Percentiles rank a stretch among this genome's conserved stretches.
phyloP scores from a whole-genome alignment of 2,888 invertebrate species.

The Trilocha varians region DNA sequence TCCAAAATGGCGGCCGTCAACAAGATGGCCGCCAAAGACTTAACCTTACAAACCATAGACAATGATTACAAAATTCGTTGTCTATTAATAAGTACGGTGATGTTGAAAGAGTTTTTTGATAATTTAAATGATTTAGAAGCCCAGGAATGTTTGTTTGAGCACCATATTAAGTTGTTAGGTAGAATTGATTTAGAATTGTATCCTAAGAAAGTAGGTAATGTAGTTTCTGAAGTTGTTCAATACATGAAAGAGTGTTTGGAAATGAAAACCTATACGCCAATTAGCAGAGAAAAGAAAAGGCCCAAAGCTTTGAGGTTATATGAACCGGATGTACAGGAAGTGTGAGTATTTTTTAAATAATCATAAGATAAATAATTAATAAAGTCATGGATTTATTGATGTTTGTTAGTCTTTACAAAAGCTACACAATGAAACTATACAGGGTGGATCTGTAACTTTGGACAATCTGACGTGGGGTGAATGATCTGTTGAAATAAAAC shows the following conservation, averaged over 20 bases:
- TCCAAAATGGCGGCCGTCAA: slow-evolving; percentile 38
- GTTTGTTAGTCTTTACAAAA: too few species aligned
- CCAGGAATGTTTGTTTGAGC: slow-evolving; percentile 63
- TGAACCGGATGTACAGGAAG: slow-evolving; percentile 88
- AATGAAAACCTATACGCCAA: slow-evolving; percentile 70
- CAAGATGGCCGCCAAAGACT: slow-evolving; percentile 73
- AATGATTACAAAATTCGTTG: slow-evolving; percentile 78
- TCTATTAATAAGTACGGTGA: slow-evolving; percentile 66
- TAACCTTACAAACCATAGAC: slow-evolving; percentile 63
- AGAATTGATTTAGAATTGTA: slow-evolving; percentile 74
- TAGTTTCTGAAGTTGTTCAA: slow-evolving; percentile 50
- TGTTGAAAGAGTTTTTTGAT: slow-evolving; percentile 74
- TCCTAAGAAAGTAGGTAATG: slow-evolving; percentile 69
- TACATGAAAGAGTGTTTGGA: slow-evolving; percentile 65
- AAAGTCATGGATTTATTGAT: too few species aligned
- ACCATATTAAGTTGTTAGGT: slow-evolving; percentile 70
- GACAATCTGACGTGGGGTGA: too few species aligned
- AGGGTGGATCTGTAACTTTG: too few species aligned
- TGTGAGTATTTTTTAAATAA: too few species aligned
- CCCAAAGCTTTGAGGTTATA: slow-evolving; percentile 87
- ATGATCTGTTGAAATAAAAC: too few species aligned
- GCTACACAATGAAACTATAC: too few species aligned
- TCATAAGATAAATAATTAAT: too few species aligned
- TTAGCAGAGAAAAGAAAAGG: slow-evolving; percentile 76
- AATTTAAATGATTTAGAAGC: slow-evolving; percentile 58